Percentiles rank a stretch among this genome's conserved stretches.
phyloP scores from a whole-genome alignment of 2,888 invertebrate genomes.

The Euplagia quadripunctaria region DNA sequence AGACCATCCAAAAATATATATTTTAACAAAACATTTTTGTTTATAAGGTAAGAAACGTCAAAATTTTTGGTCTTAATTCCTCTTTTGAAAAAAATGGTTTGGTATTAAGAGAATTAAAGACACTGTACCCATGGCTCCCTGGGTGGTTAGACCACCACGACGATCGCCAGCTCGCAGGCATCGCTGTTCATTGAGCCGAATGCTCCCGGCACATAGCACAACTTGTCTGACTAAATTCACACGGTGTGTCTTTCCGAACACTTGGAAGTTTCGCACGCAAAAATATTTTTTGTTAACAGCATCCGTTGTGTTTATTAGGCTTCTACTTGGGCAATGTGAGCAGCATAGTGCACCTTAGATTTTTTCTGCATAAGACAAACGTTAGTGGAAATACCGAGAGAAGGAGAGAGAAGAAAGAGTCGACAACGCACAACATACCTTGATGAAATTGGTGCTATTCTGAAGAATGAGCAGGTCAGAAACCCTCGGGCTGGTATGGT shows the following conservation, averaged over 20 bases:
- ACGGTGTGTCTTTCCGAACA: constrained; percentile 55
- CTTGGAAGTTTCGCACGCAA: constrained; percentile 53
- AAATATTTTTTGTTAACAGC: constrained; percentile 58
- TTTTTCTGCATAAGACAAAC: not conserved
- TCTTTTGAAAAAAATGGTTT: no score
- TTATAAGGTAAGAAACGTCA: no score
- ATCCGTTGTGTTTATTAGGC: constrained; percentile 51
- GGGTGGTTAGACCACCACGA: constrained; percentile 72
- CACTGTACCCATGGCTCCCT: constrained; percentile 51
- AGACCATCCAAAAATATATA: no score
- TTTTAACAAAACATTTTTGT: no score
- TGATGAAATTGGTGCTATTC: not conserved
- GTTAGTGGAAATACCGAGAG: no score
- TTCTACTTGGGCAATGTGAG: constrained; percentile 35
- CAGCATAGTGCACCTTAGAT: not conserved
- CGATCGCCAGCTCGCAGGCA: constrained; percentile 60
- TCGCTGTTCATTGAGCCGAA: constrained; percentile 74
- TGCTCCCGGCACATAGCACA: constrained; percentile 51
- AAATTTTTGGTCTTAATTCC: no score
- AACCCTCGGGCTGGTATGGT: not conserved
- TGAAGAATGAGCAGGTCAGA: not conserved
- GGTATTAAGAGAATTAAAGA: not conserved
- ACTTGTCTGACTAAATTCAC: constrained; percentile 49
- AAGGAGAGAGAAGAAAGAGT: not conserved
- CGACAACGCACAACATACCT: not conserved